Percentiles rank a stretch among this genome's conserved stretches.
These are phyloP conservation scores for Diplogasteroides magnus DNA, from an alignment of 1,140 invertebrate species.

Conservation along the genomic window DNA sequence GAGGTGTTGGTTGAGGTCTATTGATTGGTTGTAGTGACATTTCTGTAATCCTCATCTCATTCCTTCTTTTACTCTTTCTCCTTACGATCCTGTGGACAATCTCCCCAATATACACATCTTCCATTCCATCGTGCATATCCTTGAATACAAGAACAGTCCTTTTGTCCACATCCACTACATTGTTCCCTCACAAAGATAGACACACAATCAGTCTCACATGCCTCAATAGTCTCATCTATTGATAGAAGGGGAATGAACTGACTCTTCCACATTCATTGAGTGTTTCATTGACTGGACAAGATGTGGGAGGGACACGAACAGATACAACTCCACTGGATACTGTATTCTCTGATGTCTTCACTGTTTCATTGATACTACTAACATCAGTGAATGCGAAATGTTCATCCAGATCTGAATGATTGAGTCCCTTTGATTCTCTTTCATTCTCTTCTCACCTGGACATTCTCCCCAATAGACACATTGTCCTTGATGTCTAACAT, in stretches of 20 bases:
- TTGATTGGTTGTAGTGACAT: neutral
- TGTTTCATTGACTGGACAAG: constrained; percentile 47
- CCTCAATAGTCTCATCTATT: neutral
- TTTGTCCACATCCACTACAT: constrained; percentile 40
- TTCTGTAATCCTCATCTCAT: neutral
- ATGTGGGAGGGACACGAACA: constrained; percentile 6
- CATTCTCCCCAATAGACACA: constrained; percentile 51
- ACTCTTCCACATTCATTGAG: constrained; percentile 49
- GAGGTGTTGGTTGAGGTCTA: neutral
- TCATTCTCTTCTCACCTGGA: constrained; percentile 27
- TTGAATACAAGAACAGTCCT: constrained; percentile 44
- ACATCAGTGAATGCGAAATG: constrained; percentile 10
- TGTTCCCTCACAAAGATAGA: constrained; percentile 48
- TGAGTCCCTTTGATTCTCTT: constrained; percentile 3
- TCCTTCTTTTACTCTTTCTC: constrained; percentile 5
- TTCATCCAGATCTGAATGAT: constrained; percentile 34
- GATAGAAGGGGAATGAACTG: neutral
- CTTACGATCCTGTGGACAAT: constrained; percentile 44
- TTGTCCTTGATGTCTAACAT: constrained; percentile 42
- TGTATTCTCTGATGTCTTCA: neutral
- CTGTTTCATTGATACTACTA: neutral
- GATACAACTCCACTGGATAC: constrained; percentile 1
- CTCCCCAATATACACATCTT: constrained; percentile 53
- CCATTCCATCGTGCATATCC: constrained; percentile 46
- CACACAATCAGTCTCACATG: constrained; percentile 50